These are phyloP conservation scores for Peucedramus taeniatus DNA, from an alignment of 2,113 vertebrate genomes.

Conservation along the genomic window DNA sequence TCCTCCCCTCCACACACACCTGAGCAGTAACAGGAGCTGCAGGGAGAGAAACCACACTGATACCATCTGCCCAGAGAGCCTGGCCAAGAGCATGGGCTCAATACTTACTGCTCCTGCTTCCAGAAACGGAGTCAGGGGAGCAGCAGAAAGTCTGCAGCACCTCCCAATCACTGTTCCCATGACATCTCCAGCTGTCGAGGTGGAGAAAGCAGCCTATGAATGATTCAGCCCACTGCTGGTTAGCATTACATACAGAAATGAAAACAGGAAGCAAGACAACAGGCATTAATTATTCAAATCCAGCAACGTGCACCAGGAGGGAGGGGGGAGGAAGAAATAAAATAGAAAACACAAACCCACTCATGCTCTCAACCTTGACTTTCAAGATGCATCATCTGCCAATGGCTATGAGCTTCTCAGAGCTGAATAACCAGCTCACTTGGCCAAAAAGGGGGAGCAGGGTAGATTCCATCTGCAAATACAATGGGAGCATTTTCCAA, in stretches of 20 bases:
- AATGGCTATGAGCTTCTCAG: neutral
- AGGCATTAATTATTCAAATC: conserved; percentile 62
- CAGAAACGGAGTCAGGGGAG: neutral
- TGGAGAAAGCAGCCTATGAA: conserved; percentile 41
- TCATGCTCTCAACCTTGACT: neutral
- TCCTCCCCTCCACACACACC: neutral
- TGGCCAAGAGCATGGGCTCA: neutral
- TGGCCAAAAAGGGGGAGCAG: neutral
- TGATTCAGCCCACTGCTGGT: conserved; percentile 58
- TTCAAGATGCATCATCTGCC: neutral
- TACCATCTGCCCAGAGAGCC: neutral
- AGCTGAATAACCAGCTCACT: neutral
- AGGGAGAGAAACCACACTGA: neutral
- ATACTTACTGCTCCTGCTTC: neutral
- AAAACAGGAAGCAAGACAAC: conserved; percentile 61
- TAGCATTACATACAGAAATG: conserved; percentile 47
- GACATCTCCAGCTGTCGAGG: conserved; percentile 4
- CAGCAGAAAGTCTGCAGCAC: neutral
- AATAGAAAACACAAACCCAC: neutral
- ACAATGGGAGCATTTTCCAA: conserved; percentile 2
- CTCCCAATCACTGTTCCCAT: neutral
- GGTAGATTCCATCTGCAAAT: neutral
- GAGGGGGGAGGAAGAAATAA: neutral
- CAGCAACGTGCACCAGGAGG: neutral
- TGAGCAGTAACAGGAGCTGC: neutral